Evolutionary conservation across 2,113 vertebrate species (phyloP).

Genomic region (Dromaius novaehollandiae): DNA sequence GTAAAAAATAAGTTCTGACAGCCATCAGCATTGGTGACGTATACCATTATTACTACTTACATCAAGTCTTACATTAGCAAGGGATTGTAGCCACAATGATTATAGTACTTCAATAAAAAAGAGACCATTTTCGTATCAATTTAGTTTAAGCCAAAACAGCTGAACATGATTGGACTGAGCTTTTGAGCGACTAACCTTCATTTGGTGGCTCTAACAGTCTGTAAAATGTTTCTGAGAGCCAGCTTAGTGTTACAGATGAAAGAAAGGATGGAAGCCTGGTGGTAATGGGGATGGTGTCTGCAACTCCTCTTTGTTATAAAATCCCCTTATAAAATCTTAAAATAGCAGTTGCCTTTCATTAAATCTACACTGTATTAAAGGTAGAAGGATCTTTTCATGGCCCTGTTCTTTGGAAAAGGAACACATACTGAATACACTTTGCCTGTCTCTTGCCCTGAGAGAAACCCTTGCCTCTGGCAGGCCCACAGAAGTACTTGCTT

Average conservation of each 20-base stretch:
- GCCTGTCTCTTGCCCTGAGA: constrained; percentile 14
- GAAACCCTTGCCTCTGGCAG: background rate
- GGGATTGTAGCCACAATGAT: constrained; percentile 9
- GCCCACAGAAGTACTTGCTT: background rate
- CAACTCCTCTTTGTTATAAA: constrained; percentile 61
- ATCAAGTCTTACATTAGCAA: background rate
- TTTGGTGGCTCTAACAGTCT: constrained; percentile 45
- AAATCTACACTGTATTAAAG: constrained; percentile 51
- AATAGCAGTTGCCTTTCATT: constrained; percentile 73
- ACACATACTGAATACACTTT: constrained; percentile 31
- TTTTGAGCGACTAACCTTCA: constrained; percentile 44
- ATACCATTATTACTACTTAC: background rate
- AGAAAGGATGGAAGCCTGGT: constrained; percentile 26
- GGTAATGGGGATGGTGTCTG: constrained; percentile 56
- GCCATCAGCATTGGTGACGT: background rate
- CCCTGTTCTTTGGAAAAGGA: constrained; percentile 44
- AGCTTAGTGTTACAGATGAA: constrained; percentile 44
- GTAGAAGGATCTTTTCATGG: constrained; percentile 47
- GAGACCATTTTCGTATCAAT: constrained; percentile 48
- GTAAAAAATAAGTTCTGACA: background rate
- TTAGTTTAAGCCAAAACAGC: constrained; percentile 45
- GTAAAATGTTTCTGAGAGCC: constrained; percentile 46
- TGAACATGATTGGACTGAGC: constrained; percentile 12
- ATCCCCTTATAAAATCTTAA: constrained; percentile 63
- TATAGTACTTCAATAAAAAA: constrained; percentile 39